Percentiles rank a stretch among this genome's conserved stretches.
Evolutionary conservation across 2,888 invertebrate genomes (phyloP).

Genomic region (Drosophila kanekoi): DNA sequence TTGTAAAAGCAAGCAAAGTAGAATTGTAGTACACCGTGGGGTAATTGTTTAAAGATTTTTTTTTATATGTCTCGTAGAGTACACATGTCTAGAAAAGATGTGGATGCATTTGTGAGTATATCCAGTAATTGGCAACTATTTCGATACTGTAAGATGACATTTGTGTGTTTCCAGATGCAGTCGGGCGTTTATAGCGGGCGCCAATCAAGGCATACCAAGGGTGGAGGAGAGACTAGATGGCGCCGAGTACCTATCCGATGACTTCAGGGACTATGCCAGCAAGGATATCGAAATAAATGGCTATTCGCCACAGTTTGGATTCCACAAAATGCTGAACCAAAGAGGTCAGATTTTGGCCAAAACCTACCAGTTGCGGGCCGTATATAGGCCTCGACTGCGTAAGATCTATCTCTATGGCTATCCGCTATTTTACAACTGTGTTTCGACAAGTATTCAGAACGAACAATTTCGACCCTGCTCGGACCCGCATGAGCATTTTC

Average conservation of each 20-base stretch:
- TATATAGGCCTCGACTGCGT: background rate
- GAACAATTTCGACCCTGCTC: background rate
- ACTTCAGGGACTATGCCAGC: too few relatives aligned
- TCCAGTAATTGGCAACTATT: background rate
- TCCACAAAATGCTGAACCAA: background rate
- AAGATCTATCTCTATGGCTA: slow-evolving; percentile 12
- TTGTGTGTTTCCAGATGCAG: slow-evolving; percentile 26
- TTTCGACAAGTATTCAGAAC: background rate
- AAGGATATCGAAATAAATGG: background rate
- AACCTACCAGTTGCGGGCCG: background rate
- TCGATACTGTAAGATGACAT: background rate
- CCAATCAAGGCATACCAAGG: slow-evolving; percentile 16
- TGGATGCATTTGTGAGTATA: slow-evolving; percentile 40
- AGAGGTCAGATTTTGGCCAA: background rate
- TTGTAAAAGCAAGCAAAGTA: background rate
- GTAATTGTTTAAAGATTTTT: slow-evolving; percentile 1
- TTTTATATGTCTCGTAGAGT: background rate
- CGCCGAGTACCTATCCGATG: background rate
- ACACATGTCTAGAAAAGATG: slow-evolving; percentile 15
- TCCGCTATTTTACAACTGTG: slow-evolving; percentile 11
- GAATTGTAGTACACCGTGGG: slow-evolving; percentile 1
- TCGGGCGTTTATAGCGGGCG: slow-evolving; percentile 41
- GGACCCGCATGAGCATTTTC: background rate
- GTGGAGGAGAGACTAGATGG: slow-evolving; percentile 7
- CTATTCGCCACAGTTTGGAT: background rate